A percentile compares a stretch with the other conserved stretches of the same genome.
Conservation (phyloP, 2,797 vertebrate species). For the Spheniscus humboldti region DNA sequence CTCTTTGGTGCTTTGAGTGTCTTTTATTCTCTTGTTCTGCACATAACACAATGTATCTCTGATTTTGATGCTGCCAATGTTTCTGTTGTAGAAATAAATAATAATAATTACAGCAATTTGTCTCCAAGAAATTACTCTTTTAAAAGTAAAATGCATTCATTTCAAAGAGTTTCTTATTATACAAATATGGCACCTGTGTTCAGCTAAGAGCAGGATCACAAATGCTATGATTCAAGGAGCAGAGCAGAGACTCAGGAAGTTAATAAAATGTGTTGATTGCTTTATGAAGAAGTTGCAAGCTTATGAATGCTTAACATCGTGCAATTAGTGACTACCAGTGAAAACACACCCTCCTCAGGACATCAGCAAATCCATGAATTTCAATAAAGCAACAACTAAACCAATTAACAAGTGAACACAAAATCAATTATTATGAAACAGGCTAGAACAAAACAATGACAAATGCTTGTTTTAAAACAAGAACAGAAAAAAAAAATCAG, state of each 20-base stretch:
- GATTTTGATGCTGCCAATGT: neutral
- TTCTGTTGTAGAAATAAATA: neutral
- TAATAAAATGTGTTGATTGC: conserved; percentile 53
- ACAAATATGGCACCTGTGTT: conserved; percentile 11
- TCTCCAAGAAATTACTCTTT: neutral
- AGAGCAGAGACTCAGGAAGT: neutral
- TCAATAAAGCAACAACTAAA: conserved; percentile 46
- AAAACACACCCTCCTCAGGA: conserved; percentile 45
- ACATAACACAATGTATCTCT: neutral
- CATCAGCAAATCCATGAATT: conserved; percentile 50
- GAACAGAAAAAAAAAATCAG: neutral
- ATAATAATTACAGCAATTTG: neutral
- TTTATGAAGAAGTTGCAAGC: conserved; percentile 41
- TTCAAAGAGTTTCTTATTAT: neutral
- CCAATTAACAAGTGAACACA: conserved; percentile 47
- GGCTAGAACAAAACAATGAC: conserved; percentile 28
- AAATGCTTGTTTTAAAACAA: neutral
- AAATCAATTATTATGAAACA: conserved; percentile 49
- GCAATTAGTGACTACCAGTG: conserved; percentile 27
- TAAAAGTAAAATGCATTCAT: neutral
- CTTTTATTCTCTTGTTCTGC: neutral
- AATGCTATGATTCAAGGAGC: neutral
- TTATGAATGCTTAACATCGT: conserved; percentile 37
- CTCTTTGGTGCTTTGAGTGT: neutral
- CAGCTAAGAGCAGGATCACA: neutral